These are phyloP conservation scores for Nephrotoma guestfalica DNA, from an alignment of 2,888 invertebrate genomes.

Conservation along the genomic window DNA sequence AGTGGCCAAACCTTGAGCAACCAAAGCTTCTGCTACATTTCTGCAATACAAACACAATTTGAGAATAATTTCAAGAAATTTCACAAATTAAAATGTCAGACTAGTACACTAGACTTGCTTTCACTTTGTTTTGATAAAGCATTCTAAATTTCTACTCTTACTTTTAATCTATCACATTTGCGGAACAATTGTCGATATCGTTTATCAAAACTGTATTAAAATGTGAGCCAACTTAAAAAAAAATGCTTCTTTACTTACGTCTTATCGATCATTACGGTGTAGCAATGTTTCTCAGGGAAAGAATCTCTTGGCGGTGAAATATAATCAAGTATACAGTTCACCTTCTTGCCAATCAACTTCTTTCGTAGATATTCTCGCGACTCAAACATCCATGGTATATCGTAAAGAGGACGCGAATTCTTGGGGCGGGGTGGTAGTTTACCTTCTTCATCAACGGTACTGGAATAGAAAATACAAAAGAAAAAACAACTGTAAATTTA, in stretches of 20 bases:
- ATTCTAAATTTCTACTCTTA: not conserved
- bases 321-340: slow-evolving; percentile 86
- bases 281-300: slow-evolving; percentile 91
- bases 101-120: slow-evolving; percentile 1
- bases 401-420: slow-evolving; percentile 82
- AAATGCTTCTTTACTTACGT: slow-evolving; percentile 38
- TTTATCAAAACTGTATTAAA: slow-evolving; percentile 7
- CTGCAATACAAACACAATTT: slow-evolving; percentile 32
- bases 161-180: slow-evolving; percentile 3
- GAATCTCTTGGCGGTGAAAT: slow-evolving; percentile 88
- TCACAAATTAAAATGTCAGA: not conserved
- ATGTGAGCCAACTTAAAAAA: slow-evolving; percentile 8
- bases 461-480: slow-evolving; percentile 19
- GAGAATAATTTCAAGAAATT: not conserved
- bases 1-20: slow-evolving; percentile 80
- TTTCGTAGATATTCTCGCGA: slow-evolving; percentile 93
- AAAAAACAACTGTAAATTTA: not conserved
- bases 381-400: slow-evolving; percentile 98
- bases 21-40: slow-evolving; percentile 88
- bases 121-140: not conserved
- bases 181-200: slow-evolving; percentile 5
- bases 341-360: slow-evolving; percentile 88
- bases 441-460: slow-evolving; percentile 47
- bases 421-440: slow-evolving; percentile 53
- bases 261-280: slow-evolving; percentile 75